phyloP scores from a whole-genome alignment of 92 coral and sea anemone genomes.

The Bergia sp. region DNA sequence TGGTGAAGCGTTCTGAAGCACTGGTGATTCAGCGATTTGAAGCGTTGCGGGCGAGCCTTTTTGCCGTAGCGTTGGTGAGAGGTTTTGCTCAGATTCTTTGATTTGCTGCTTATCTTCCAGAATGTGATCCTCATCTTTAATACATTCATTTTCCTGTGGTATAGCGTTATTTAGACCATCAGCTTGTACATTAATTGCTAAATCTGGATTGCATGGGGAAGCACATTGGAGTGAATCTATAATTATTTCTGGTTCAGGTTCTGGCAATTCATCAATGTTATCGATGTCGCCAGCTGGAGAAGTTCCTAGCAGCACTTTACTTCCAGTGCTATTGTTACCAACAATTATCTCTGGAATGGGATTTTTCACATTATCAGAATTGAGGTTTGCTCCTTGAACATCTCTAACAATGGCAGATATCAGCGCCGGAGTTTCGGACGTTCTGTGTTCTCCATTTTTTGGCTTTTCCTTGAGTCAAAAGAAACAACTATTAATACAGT shows the following conservation, averaged over 20 bases:
- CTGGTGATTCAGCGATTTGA: background rate
- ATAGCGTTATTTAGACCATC: background rate
- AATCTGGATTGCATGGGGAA: background rate
- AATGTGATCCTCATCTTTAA: background rate
- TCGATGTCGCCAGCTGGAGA: constrained; percentile 28
- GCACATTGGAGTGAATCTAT: constrained; percentile 21
- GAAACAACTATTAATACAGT: background rate
- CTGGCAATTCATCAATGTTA: constrained; percentile 40
- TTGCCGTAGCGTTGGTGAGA: background rate
- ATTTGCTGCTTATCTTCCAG: background rate
- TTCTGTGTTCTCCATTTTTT: constrained; percentile 61
- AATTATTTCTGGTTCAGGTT: constrained; percentile 27
- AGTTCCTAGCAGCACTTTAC: background rate
- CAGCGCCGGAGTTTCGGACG: constrained; percentile 67
- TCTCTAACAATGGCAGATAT: constrained; percentile 89
- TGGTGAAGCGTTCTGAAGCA: constrained; percentile 12
- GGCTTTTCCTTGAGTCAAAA: constrained; percentile 54
- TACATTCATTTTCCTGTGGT: background rate
- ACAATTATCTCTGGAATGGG: constrained; percentile 47
- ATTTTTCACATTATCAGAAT: constrained; percentile 2
- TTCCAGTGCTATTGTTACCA: background rate
- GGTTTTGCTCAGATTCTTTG: background rate
- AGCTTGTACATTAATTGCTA: background rate
- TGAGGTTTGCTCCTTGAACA: constrained; percentile 64
- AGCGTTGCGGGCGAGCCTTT: constrained; percentile 13